These are phyloP conservation scores for Philonicus albiceps DNA, from an alignment of 2,888 invertebrate species.

Conservation along the genomic window DNA sequence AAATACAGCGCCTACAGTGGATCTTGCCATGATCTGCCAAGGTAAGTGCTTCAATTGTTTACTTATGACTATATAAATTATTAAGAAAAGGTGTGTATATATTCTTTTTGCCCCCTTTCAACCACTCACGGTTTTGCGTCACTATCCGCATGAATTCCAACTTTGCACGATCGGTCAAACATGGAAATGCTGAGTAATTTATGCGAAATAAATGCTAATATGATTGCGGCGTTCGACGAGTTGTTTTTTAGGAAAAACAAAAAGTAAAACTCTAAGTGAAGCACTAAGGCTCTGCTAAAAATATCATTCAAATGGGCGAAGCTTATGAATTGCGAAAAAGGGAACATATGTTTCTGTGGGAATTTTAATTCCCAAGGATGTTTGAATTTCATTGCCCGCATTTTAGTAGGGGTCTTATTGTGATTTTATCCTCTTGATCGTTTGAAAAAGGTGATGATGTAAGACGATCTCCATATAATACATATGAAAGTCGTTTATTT, in stretches of 20 bases:
- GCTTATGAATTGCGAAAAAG: neutral
- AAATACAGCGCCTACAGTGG: slow-evolving; percentile 91
- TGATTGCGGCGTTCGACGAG: neutral
- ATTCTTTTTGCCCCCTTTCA: neutral
- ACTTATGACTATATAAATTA: neutral
- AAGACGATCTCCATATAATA: neutral
- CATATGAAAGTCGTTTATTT: neutral
- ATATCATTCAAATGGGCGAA: neutral
- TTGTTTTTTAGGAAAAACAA: neutral
- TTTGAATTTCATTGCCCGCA: neutral
- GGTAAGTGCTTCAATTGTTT: slow-evolving; percentile 63
- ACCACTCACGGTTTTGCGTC: neutral
- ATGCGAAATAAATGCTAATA: neutral
- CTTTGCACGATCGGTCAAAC: neutral
- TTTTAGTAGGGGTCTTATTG: neutral
- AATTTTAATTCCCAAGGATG: neutral
- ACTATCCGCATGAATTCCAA: neutral
- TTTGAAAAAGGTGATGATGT: no score
- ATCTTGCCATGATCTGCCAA: slow-evolving; percentile 85
- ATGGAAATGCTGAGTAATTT: neutral
- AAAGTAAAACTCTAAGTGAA: neutral
- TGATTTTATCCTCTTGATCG: neutral
- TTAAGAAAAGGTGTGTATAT: neutral
- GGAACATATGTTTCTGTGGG: neutral
- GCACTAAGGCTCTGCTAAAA: neutral